Conservation (phyloP, 2,113 vertebrate genomes). For the Tapirus terrestris region DNA sequence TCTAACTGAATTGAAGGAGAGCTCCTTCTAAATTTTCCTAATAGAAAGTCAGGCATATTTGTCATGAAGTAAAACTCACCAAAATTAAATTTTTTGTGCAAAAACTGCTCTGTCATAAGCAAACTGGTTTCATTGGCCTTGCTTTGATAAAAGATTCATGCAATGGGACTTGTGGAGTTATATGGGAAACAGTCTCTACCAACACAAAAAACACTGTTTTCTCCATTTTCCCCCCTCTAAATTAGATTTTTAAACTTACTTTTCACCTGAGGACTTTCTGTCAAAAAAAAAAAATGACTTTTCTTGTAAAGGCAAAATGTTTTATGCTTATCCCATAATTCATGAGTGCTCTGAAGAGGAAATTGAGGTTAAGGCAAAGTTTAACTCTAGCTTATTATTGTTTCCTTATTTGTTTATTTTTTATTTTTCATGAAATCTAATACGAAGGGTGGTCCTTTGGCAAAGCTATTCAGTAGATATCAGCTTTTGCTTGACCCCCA, state of each 20-base stretch:
- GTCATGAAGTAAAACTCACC: background rate
- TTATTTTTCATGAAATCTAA: background rate
- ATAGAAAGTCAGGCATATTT: background rate
- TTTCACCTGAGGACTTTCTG: slow-evolving; percentile 4
- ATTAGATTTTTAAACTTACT: slow-evolving; percentile 42
- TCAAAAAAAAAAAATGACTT: background rate
- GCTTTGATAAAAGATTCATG: background rate
- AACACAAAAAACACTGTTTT: background rate
- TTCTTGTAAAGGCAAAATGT: background rate
- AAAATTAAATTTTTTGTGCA: background rate
- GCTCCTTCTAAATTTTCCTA: background rate
- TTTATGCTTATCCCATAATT: slow-evolving; percentile 27
- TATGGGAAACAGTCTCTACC: background rate
- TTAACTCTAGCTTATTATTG: background rate
- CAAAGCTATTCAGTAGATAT: background rate
- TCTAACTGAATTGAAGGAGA: background rate
- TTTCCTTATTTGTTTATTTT: background rate
- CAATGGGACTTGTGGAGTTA: background rate
- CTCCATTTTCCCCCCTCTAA: background rate
- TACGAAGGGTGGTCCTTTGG: background rate
- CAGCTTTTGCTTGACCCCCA: background rate
- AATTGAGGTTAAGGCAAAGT: background rate
- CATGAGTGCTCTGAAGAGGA: background rate
- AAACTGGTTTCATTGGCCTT: background rate
- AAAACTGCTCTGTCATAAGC: background rate